Evolutionary conservation across 2,888 invertebrate genomes (phyloP).

Genomic region (Dusona sp.): DNA sequence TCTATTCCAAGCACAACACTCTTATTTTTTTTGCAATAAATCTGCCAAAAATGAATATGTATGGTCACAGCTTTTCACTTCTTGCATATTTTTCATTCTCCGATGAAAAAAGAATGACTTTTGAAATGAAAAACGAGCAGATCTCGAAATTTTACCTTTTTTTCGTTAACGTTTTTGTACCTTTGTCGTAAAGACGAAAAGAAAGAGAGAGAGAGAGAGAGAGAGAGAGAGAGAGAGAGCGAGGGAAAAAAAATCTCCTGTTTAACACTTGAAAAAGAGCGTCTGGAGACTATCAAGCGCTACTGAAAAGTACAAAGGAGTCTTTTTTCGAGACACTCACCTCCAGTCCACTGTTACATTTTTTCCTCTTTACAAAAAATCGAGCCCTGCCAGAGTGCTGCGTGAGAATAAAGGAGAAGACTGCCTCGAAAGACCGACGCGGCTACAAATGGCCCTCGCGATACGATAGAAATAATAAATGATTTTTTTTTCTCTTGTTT

Average conservation of each 20-base stretch:
- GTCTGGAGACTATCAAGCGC: conserved; percentile 59
- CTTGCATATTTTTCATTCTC: conserved; percentile 16
- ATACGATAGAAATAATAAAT: conserved; percentile 17
- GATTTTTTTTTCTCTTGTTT: conserved; percentile 32
- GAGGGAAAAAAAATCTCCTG: neutral
- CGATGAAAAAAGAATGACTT: neutral
- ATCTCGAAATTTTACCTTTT: neutral
- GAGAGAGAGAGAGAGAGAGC: conserved; percentile 14
- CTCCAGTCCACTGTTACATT: conserved; percentile 44
- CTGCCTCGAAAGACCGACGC: neutral
- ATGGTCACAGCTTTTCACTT: neutral
- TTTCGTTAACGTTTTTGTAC: neutral
- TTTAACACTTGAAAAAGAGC: conserved; percentile 29
- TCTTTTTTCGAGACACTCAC: conserved; percentile 49
- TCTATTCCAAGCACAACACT: conserved; percentile 6
- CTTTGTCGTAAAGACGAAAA: neutral
- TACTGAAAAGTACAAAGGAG: conserved; percentile 54
- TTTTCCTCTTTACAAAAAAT: conserved; percentile 54
- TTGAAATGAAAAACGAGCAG: neutral
- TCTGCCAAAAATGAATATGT: conserved; percentile 12
- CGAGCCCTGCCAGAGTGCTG: neutral
- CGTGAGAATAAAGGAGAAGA: neutral
- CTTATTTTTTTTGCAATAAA: conserved; percentile 33
- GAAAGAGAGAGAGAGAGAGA: conserved; percentile 10
- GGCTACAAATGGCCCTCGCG: conserved; percentile 10